A percentile compares a stretch with the other conserved stretches of the same genome.
phyloP scores from a whole-genome alignment of 2,888 invertebrate genomes.

The Erannis defoliaria region DNA sequence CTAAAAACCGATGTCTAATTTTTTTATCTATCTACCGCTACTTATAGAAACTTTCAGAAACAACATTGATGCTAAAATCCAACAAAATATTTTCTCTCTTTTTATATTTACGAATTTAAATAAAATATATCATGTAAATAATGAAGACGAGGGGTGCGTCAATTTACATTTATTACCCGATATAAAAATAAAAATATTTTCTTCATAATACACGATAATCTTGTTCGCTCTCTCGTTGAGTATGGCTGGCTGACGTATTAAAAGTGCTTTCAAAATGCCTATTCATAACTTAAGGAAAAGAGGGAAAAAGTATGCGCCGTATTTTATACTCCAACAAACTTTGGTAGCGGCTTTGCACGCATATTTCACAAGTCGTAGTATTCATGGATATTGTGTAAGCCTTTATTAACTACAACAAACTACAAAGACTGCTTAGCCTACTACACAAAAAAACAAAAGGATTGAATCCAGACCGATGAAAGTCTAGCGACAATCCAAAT shows the following conservation, averaged over 20 bases:
- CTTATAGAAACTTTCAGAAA: background rate
- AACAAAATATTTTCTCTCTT: background rate
- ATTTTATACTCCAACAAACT: too few relatives aligned
- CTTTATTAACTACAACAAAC: too few relatives aligned
- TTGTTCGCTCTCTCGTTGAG: background rate
- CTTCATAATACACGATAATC: background rate
- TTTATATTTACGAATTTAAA: conserved; percentile 8
- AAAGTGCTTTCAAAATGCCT: background rate
- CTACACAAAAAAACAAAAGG: too few relatives aligned
- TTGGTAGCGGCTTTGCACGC: too few relatives aligned
- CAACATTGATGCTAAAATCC: background rate
- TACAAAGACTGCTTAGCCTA: too few relatives aligned
- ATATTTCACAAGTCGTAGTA: too few relatives aligned
- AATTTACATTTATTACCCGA: conserved; percentile 8
- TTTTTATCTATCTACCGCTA: background rate
- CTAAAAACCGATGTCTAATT: too few relatives aligned
- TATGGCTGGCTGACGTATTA: background rate
- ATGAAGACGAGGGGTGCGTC: conserved; percentile 8
- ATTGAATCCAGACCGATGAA: too few relatives aligned
- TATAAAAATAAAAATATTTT: conserved; percentile 11
- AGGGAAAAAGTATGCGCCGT: too few relatives aligned
- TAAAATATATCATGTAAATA: conserved; percentile 9
- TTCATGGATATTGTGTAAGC: too few relatives aligned
- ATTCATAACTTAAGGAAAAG: too few relatives aligned
- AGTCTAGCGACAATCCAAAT: too few relatives aligned